Conservation (phyloP, 2,797 vertebrate genomes). For the Coregonus ussuriensis region DNA sequence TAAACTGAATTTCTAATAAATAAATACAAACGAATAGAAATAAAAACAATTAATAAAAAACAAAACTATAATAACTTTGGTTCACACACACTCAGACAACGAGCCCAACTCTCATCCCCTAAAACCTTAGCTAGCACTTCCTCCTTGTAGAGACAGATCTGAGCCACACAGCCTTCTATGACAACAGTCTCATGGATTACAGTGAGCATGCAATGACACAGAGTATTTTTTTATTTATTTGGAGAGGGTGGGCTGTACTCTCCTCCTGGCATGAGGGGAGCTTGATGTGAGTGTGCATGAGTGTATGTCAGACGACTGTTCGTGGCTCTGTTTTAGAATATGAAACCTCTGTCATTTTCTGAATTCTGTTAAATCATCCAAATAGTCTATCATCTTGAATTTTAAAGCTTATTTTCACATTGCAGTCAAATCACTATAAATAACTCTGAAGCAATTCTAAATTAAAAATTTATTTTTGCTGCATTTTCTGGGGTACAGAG, state of each 20-base stretch:
- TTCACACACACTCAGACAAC: neutral
- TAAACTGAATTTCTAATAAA: too few relatives aligned
- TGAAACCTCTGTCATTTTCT: neutral
- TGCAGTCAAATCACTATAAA: neutral
- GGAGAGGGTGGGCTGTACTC: slow-evolving; percentile 36
- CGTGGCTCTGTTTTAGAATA: neutral
- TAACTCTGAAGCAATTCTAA: neutral
- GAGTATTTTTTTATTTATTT: slow-evolving; percentile 35
- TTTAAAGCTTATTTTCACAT: neutral
- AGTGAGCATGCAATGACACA: slow-evolving; percentile 43
- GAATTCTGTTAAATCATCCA: neutral
- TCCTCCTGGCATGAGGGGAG: slow-evolving; percentile 26
- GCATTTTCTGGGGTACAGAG: neutral
- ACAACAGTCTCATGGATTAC: slow-evolving; percentile 39
- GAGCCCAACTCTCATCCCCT: slow-evolving; percentile 14
- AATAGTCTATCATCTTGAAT: neutral
- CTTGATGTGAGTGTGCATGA: slow-evolving; percentile 26
- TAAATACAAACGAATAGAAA: too few relatives aligned
- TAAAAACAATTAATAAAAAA: too few relatives aligned
- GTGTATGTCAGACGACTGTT: neutral
- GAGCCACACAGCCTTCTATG: slow-evolving; percentile 29
- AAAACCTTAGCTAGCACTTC: slow-evolving; percentile 10
- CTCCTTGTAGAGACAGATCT: slow-evolving; percentile 9
- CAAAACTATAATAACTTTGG: neutral
- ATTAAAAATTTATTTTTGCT: neutral